Evolutionary conservation across 2,797 vertebrate species (phyloP).

Genomic region (Leptodactylus fallax): DNA sequence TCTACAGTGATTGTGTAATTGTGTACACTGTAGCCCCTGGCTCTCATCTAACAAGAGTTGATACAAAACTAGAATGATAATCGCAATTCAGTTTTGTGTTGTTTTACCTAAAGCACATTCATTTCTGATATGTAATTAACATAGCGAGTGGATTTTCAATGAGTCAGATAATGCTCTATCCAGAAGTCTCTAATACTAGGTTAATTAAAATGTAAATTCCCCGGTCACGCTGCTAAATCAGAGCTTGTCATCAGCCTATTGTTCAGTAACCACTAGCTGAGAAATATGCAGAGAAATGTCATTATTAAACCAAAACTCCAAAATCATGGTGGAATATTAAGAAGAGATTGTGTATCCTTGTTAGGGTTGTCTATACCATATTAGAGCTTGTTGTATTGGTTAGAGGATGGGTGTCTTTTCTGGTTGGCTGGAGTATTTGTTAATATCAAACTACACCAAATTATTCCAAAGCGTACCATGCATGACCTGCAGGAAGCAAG

Average conservation of each 20-base stretch:
- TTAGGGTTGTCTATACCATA: not conserved
- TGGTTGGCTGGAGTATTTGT: not conserved
- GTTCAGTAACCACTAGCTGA: conserved; percentile 1
- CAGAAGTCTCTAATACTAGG: conserved; percentile 47
- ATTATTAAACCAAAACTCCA: not conserved
- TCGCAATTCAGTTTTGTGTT: conserved; percentile 50
- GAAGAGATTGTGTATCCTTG: not conserved
- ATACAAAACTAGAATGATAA: conserved; percentile 35
- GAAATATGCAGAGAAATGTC: not conserved
- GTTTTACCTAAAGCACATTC: conserved; percentile 49
- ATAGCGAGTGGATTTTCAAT: conserved; percentile 49
- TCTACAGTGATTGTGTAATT: conserved; percentile 8
- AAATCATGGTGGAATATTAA: not conserved
- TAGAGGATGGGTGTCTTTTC: not conserved
- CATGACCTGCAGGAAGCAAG: not conserved
- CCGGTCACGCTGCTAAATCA: conserved; percentile 50
- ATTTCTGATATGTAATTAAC: conserved; percentile 50
- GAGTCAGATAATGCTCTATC: conserved; percentile 43
- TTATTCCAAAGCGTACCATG: not conserved
- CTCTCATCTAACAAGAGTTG: conserved; percentile 42
- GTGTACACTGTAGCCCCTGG: not conserved
- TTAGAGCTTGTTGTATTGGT: no score
- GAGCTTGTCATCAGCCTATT: conserved; percentile 36
- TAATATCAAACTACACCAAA: not conserved
- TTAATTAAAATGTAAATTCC: conserved; percentile 59